phyloP scores from a whole-genome alignment of 2,113 vertebrate species.

The Scomber japonicus region DNA sequence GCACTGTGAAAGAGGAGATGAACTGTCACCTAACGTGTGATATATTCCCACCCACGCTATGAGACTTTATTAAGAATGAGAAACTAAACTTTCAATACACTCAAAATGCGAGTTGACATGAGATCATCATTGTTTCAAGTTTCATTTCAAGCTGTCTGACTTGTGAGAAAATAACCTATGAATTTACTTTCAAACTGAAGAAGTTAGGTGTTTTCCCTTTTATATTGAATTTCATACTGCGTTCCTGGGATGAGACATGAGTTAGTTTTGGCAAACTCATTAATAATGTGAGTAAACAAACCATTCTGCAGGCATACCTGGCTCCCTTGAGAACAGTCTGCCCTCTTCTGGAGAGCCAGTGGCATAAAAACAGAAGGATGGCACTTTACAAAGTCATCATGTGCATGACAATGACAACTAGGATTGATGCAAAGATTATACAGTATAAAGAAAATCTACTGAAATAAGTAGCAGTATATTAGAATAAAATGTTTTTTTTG shows the following conservation, averaged over 20 bases:
- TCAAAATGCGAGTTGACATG: not conserved
- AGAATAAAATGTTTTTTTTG: no score
- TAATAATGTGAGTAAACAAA: conserved; percentile 11
- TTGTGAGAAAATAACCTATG: not conserved
- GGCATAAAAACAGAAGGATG: conserved; percentile 11
- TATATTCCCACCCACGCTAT: not conserved
- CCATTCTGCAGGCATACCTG: not conserved
- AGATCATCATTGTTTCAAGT: not conserved
- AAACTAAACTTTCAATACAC: conserved; percentile 5
- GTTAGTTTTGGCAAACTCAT: conserved; percentile 1
- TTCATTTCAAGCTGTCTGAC: not conserved
- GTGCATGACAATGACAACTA: conserved; percentile 1
- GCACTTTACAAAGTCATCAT: not conserved
- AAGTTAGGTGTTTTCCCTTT: not conserved
- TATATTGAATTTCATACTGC: not conserved
- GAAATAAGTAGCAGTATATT: not conserved
- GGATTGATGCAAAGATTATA: not conserved
- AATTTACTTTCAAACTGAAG: not conserved
- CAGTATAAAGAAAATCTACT: no score
- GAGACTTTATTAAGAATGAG: conserved; percentile 19
- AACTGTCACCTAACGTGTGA: not conserved
- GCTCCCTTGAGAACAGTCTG: conserved; percentile 59
- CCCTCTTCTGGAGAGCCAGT: conserved; percentile 73
- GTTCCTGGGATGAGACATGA: not conserved
- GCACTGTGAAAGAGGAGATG: not conserved